Evolutionary conservation across 2,888 invertebrate species (phyloP).

Genomic region (Bimastos eiseni): DNA sequence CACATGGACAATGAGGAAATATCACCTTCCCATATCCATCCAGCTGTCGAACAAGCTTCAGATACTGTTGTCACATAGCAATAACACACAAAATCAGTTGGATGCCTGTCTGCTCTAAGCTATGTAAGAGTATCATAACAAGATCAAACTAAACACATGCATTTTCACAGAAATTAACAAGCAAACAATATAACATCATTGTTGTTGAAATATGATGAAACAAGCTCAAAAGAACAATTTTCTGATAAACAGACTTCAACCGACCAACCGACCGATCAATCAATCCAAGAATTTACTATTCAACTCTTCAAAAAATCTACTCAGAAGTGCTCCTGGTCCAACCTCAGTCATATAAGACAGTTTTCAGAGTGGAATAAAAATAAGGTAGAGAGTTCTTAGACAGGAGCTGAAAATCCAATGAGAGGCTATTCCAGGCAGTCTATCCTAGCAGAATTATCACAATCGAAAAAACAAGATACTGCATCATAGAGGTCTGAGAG

Average conservation of each 20-base stretch:
- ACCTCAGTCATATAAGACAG: too few relatives aligned
- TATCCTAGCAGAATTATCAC: too few relatives aligned
- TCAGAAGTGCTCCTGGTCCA: too few relatives aligned
- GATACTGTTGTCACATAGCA: constrained; percentile 50
- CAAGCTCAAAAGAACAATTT: background rate
- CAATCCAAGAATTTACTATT: too few relatives aligned
- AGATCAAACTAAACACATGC: background rate
- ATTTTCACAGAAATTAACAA: background rate
- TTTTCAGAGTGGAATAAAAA: too few relatives aligned
- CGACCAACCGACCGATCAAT: too few relatives aligned
- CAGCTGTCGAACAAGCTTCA: constrained; percentile 69
- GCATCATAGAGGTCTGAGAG: too few relatives aligned
- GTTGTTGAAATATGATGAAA: background rate
- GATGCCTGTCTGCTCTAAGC: background rate
- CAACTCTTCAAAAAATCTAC: too few relatives aligned
- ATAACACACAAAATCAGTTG: background rate
- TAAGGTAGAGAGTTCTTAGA: too few relatives aligned
- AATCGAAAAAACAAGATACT: too few relatives aligned
- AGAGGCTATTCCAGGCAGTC: too few relatives aligned
- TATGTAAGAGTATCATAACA: background rate
- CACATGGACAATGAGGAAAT: constrained; percentile 91
- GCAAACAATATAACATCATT: background rate
- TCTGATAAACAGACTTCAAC: background rate
- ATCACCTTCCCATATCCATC: constrained; percentile 91
- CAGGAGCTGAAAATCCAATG: too few relatives aligned